phyloP scores from a whole-genome alignment of 2,888 invertebrate species.

The Dioctria rufipes region DNA sequence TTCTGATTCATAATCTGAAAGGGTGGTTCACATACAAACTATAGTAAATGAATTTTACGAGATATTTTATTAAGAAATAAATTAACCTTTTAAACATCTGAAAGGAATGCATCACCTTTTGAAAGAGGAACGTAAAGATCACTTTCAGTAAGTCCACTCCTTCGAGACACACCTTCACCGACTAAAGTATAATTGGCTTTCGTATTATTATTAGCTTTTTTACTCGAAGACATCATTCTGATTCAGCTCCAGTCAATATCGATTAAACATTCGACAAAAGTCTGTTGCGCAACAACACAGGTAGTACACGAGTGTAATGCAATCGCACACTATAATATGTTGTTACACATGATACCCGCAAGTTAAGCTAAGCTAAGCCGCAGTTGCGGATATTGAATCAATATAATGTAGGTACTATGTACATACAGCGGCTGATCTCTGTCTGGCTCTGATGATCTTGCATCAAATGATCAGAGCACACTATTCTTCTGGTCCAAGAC shows the following conservation, averaged over 20 bases:
- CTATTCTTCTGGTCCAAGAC: not conserved
- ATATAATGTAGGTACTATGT: not conserved
- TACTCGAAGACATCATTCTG: constrained; percentile 36
- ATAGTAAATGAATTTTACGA: not conserved
- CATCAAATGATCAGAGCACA: constrained; percentile 33
- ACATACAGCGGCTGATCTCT: not conserved
- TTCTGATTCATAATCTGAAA: no score
- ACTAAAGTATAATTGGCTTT: constrained; percentile 39
- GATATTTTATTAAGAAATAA: constrained; percentile 30
- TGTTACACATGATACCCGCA: constrained; percentile 25
- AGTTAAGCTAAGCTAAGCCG: not conserved
- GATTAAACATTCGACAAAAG: constrained; percentile 44
- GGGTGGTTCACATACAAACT: no score
- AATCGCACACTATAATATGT: not conserved
- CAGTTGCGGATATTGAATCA: constrained; percentile 41
- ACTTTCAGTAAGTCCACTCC: constrained; percentile 49
- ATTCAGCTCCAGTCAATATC: constrained; percentile 37
- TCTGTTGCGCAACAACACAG: constrained; percentile 24
- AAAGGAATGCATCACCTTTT: constrained; percentile 29
- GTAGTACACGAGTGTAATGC: not conserved
- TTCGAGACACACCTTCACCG: constrained; percentile 27
- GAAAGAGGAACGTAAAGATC: constrained; percentile 42
- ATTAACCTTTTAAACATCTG: not conserved
- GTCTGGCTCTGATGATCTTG: constrained; percentile 17
- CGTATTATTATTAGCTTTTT: constrained; percentile 28